Base-by-base conservation (phyloP, 2,113 vertebrate species). In the Sinocyclocheilus grahami region DNA sequence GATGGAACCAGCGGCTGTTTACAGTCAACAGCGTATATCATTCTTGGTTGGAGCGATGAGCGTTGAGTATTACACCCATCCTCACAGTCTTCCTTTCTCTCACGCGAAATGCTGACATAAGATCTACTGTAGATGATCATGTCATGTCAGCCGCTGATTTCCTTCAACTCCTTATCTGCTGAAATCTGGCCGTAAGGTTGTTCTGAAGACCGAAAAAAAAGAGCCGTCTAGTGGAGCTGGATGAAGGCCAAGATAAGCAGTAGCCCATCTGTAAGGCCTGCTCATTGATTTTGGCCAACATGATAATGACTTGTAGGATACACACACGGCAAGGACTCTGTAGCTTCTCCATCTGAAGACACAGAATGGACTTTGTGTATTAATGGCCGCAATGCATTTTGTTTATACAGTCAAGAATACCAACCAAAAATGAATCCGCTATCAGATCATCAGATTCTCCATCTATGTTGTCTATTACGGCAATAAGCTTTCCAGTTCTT, bases 1-100 rank as follows among this genome's bases (percentile, higher is more conserved):
- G 84, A 84, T 89, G 84, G 84, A 89, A 85, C 20, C 78, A 82
- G 86, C 18, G 30, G 85, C 51, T 74, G 37, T 86, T 89, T 89
- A 89, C 55, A 62, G 78, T 82, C 87, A 86, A 74, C 76, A 83
- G 77, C 53, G 72, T 55, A 78, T 79, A 85, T 88, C 79, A 88
- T 67, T 88, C 85, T 86, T 76, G 20, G 67, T 77, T 51, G 76
- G 30, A 69, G 76, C 53, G 13, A 82, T 42, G 62, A 80, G 65
- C 5, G 80, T 82, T 74, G 79, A 85, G 72, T 78, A 84, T 77
- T 48, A 79, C 30, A 30, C 55, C 46, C 37, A 22, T 42, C 60
- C 58, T 55, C 55, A 63, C 51, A 22, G 18, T 69, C 82, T 88
- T 24, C 12, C 60, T 85, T 30, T 58, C 78, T 71, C 37, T 51